Evolutionary conservation across 2,888 invertebrate species (phyloP), one percentile per base, ranked within the genome.

Genomic region (Pammene aurita): DNA sequence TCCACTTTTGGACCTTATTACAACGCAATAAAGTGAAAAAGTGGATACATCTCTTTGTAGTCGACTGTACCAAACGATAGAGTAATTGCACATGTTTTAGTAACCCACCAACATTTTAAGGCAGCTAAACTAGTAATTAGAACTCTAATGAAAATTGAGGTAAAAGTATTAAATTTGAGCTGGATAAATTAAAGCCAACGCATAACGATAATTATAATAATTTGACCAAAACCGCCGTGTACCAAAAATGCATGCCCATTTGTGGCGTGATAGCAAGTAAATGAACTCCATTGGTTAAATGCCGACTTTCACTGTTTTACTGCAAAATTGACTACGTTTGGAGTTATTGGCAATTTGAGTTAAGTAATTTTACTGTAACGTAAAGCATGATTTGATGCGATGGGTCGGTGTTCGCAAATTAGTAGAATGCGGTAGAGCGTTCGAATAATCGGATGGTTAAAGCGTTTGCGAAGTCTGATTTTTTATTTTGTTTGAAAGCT

Each of bases 361-460:
- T 58, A 52, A 34, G 26, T 26, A 7, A 9, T 62, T 52, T 52
- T 50, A 26, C 44, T 35, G 61, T 26, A 55, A 65, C 38, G 16
- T 61, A 67, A 57, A 64, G 57, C 58, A 57, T 65, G 61, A 70
- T 70, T 70, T 65, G 67, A 66, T 66, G 71, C 56, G 44, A 52
- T 65, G 66, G 74, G 72, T 72, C 70, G 72, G 69, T 67, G 46
- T 73, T 74, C 75, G 71, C 75, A 77, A 80, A 78, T 76, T 77
- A 78, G 76, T 74, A 75, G 73, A 73, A 67, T 79, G 79, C 74
- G 80, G 79, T 78, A 66, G 73, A 77, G 66, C 26, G 77, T 75
- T 74, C 72, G 71, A 72, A 75, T 79, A 79, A 80, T 80, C 78
- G 78, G 77, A 72, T 76, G 76, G 76, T 76, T 75, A 76, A 72